Evolutionary conservation across 1,140 invertebrate genomes (phyloP).

Genomic region (Pemphigus obesinymphae): DNA sequence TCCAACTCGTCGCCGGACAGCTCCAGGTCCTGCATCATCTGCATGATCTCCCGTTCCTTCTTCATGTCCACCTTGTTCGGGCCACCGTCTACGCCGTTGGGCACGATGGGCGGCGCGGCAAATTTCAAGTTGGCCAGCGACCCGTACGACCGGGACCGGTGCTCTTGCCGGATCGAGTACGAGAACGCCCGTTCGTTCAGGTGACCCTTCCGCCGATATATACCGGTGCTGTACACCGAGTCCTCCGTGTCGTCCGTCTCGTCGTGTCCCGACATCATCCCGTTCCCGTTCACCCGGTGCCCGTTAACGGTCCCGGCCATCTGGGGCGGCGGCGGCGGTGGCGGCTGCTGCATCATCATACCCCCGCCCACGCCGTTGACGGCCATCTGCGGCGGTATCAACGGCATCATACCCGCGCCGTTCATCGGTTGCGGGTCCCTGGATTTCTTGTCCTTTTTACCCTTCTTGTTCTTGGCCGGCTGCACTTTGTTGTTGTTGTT

Average conservation of each 20-base stretch:
- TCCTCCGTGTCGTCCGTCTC: constrained; percentile 53
- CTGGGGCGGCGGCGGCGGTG: constrained; percentile 51
- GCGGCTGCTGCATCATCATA: constrained; percentile 43
- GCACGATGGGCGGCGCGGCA: constrained; percentile 57
- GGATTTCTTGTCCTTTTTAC: constrained; percentile 51
- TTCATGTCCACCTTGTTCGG: constrained; percentile 62
- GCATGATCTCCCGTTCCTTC: constrained; percentile 85
- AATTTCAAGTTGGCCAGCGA: constrained; percentile 81
- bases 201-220: constrained; percentile 84
- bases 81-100: constrained; percentile 45
- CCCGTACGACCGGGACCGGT: constrained; percentile 82
- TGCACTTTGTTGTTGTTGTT: constrained; percentile 44
- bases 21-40: constrained; percentile 81
- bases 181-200: constrained; percentile 89
- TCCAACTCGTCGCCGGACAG: constrained; percentile 72
- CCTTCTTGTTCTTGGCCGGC: constrained; percentile 49
- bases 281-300: constrained; percentile 45
- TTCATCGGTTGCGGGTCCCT: neutral
- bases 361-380: constrained; percentile 48
- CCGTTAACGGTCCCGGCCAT: constrained; percentile 41
- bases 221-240: constrained; percentile 77
- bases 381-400: constrained; percentile 47
- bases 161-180: constrained; percentile 88
- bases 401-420: constrained; percentile 7
- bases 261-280: constrained; percentile 19